These are phyloP conservation scores for Dryocosmus kuriphilus DNA, from an alignment of 2,888 invertebrate genomes.

Conservation along the genomic window DNA sequence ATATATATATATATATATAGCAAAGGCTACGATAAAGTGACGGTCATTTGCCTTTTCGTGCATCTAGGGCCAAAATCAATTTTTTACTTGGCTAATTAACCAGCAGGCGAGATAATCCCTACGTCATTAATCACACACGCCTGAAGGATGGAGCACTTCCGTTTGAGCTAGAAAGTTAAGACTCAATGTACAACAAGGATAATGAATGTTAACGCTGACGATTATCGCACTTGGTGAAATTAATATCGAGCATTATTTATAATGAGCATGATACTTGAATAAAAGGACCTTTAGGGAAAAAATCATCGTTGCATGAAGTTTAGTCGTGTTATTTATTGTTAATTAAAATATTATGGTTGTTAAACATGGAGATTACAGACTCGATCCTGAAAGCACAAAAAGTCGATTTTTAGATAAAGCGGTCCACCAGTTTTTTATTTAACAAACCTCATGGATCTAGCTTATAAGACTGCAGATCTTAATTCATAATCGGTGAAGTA, in stretches of 20 bases:
- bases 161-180: slow-evolving; percentile 50
- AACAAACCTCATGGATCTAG: not conserved
- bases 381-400: not conserved
- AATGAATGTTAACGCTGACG: slow-evolving; percentile 39
- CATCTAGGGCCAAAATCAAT: slow-evolving; percentile 53
- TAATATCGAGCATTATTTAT: slow-evolving; percentile 39
- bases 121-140: slow-evolving; percentile 56
- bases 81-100: slow-evolving; percentile 56
- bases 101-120: slow-evolving; percentile 55
- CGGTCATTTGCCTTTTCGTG: slow-evolving; percentile 46
- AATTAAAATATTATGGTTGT: slow-evolving; percentile 18
- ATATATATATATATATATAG: too few relatives aligned
- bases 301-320: not conserved
- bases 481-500: not conserved
- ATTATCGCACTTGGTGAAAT: slow-evolving; percentile 37
- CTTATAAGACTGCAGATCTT: not conserved
- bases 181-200: slow-evolving; percentile 45
- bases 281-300: slow-evolving; percentile 15
- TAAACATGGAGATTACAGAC: not conserved
- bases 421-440: not conserved
- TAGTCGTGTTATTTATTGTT: slow-evolving; percentile 13
- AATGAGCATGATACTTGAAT: slow-evolving; percentile 19
- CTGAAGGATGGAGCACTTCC: slow-evolving; percentile 56
- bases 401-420: too few relatives aligned
- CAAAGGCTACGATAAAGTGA: slow-evolving; percentile 15